These are phyloP conservation scores for Osmerus eperlanus DNA, from an alignment of 2,113 vertebrate genomes.

Conservation along the genomic window DNA sequence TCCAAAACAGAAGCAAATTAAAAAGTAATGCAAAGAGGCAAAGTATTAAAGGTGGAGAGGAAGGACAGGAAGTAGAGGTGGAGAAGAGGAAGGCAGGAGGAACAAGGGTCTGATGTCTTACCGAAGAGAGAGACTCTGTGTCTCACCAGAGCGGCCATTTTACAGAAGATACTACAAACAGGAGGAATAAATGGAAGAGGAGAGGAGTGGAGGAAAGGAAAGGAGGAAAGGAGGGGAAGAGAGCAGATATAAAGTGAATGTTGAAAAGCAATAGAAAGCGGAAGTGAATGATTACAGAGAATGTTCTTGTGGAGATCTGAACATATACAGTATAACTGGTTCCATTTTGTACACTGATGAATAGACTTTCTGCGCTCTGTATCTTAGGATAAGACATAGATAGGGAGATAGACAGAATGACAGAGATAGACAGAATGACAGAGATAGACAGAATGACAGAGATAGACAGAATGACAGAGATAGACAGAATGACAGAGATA, in stretches of 20 bases:
- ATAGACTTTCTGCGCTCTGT: too few species aligned
- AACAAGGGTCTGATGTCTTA: conserved; percentile 65
- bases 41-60: background rate
- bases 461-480: too few species aligned
- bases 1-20: too few species aligned
- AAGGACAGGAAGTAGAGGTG: too few species aligned
- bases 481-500: background rate
- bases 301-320: too few species aligned
- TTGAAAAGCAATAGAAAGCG: background rate
- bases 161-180: conserved; percentile 88
- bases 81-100: background rate
- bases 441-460: too few species aligned
- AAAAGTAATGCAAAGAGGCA: too few species aligned
- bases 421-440: too few species aligned
- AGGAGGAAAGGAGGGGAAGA: background rate
- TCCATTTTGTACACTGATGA: too few species aligned
- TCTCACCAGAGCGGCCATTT: conserved; percentile 88
- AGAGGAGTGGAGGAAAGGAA: conserved; percentile 16
- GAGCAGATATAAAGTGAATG: background rate
- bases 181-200: conserved; percentile 4
- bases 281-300: background rate
- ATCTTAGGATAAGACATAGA: too few species aligned
- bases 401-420: too few species aligned
- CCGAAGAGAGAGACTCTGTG: conserved; percentile 94
- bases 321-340: too few species aligned